Conservation (phyloP, 2,113 vertebrate species). For the Scortum barcoo region DNA sequence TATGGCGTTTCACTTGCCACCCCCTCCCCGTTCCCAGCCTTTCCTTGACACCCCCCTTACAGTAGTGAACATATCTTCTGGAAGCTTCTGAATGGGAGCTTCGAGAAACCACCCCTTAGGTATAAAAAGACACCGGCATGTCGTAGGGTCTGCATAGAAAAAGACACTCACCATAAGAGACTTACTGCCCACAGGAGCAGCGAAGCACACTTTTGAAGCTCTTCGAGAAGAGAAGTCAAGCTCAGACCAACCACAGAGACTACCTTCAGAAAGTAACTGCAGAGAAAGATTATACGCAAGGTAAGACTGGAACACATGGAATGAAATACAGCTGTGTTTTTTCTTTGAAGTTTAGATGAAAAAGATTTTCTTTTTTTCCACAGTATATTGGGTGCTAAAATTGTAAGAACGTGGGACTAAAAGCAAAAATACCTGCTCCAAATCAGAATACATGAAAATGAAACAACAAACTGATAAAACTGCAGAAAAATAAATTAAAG, state of each 20-base stretch:
- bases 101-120: conserved; percentile 78
- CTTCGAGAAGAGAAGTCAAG: conserved; percentile 46
- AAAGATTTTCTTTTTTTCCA: too few species aligned
- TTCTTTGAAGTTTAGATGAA: neutral
- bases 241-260: conserved; percentile 13
- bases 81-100: conserved; percentile 83
- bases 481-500: neutral
- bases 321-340: neutral
- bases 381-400: neutral
- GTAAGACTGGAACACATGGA: conserved; percentile 63
- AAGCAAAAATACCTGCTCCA: neutral
- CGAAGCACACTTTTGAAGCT: conserved; percentile 35
- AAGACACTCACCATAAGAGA: conserved; percentile 46
- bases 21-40: conserved; percentile 14
- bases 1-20: conserved; percentile 36
- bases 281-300: conserved; percentile 50
- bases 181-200: conserved; percentile 56
- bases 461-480: neutral
- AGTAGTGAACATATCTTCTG: conserved; percentile 77
- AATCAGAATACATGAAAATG: neutral
- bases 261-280: conserved; percentile 22
- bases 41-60: conserved; percentile 47
- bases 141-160: conserved; percentile 45
- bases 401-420: neutral
- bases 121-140: conserved; percentile 81